Percentiles rank a stretch among this genome's conserved stretches.
These are phyloP conservation scores for Galerucella nymphaeae DNA, from an alignment of 2,888 invertebrate genomes.

Conservation along the genomic window DNA sequence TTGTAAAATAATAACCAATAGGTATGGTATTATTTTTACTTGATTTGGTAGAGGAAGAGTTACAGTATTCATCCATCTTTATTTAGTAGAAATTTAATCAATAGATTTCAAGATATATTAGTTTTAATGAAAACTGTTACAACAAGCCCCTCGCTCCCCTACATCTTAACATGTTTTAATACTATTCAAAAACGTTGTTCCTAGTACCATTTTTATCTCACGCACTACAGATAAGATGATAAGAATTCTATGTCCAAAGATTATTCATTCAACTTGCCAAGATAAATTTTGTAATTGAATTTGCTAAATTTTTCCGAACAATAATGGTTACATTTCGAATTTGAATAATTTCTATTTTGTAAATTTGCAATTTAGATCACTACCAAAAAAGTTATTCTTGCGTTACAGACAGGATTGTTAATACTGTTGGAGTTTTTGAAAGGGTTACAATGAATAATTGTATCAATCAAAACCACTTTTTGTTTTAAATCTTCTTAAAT, in stretches of 20 bases:
- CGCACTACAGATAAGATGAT: neutral
- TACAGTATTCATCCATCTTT: too few relatives aligned
- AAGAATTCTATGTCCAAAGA: neutral
- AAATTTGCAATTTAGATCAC: slow-evolving; percentile 7
- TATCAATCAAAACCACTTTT: too few relatives aligned
- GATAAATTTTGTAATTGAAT: neutral
- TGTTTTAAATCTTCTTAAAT: too few relatives aligned
- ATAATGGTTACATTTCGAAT: neutral
- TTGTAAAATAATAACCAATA: too few relatives aligned
- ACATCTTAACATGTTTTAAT: slow-evolving; percentile 4
- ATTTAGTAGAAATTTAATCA: too few relatives aligned
- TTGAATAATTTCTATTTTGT: neutral
- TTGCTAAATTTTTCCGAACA: neutral
- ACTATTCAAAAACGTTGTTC: neutral
- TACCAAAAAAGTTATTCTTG: neutral
- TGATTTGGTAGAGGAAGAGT: too few relatives aligned
- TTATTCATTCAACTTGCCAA: neutral
- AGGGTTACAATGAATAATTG: neutral
- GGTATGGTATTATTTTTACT: too few relatives aligned
- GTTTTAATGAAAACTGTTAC: too few relatives aligned
- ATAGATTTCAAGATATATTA: too few relatives aligned
- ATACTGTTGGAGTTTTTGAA: neutral
- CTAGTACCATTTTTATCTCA: slow-evolving; percentile 1
- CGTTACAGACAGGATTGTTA: too few relatives aligned
- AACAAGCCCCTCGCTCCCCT: too few relatives aligned